Evolutionary conservation across 2,797 vertebrate species (phyloP), one percentile per base, ranked within the genome.

Genomic region (Melanotaenia maccullochi): DNA sequence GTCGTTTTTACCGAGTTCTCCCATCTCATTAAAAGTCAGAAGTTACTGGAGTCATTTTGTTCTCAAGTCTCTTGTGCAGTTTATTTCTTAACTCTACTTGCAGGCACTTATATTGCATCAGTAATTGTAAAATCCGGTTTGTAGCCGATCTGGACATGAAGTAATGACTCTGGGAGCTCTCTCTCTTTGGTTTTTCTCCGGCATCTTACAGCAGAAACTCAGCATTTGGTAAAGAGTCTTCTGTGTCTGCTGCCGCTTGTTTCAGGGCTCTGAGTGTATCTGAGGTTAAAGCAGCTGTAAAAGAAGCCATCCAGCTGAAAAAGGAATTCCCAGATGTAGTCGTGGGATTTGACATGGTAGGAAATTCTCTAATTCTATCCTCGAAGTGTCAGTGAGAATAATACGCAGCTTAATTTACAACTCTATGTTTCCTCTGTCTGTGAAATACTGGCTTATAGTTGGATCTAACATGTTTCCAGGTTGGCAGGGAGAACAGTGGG

Each of bases 271-370:
- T 91, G 77, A 89, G 92, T 9, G 74, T 93, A 51, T 86, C 94
- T 25, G 75, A 89, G 66, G 93, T 98, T 62, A 93, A 90, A 87
- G 83, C 92, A 25, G 95, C 93, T 0, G 60, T 98, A 13, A n/a
- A 85, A 72, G 93, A 90, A 11, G 95, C 97, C 75, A 90, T 96
- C 73, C 81, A 81, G 22, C 92, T 98, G 78, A 93, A 93, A 76
- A 84, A 78, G 55, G 75, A 51, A 14, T 97, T 96, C 85, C 96
- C 97, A 13, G 93, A 94, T n/a, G 88, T 91, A 9, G 79, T 98
- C 51, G 95, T 94, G 13, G 97, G 97, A 35, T 99, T 98, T 57
- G 97, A 98, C 84, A 87, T 99, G 95, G 97, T 97, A 87, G 93
- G 75, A 49, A 22, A 0, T 4, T 6, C 24, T 24, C 22, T 24